A percentile compares a stretch with the other conserved stretches of the same genome.
phyloP scores from a whole-genome alignment of 2,888 invertebrate species.

The Luffia ferchaultella region DNA sequence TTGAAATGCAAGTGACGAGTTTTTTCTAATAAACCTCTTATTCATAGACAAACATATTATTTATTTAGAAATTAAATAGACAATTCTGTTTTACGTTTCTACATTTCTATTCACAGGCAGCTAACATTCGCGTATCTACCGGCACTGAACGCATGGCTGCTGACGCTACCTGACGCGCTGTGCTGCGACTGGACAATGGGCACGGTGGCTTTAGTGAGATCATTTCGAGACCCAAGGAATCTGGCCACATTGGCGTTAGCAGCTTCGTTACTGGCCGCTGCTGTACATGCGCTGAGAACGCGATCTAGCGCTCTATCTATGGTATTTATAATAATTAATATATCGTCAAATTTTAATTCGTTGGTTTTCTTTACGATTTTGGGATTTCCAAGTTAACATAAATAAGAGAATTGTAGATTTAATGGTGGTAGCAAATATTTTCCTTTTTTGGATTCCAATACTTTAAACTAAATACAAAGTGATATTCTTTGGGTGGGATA shows the following conservation, averaged over 20 bases:
- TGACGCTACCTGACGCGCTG: constrained; percentile 87
- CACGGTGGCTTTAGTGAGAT: constrained; percentile 85
- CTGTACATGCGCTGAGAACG: constrained; percentile 53
- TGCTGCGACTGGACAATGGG: constrained; percentile 99
- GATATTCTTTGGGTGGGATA: too few species aligned
- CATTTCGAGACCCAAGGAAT: constrained; percentile 83
- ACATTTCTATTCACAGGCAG: constrained; percentile 63
- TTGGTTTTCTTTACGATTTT: too few species aligned
- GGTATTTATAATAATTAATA: constrained; percentile 34
- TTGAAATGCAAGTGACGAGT: too few species aligned
- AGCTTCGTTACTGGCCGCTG: constrained; percentile 63
- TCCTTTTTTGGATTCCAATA: too few species aligned
- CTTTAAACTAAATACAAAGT: too few species aligned
- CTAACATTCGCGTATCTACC: constrained; percentile 93
- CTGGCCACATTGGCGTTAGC: constrained; percentile 78
- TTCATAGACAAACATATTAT: too few species aligned
- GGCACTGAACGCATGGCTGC: constrained; percentile 88
- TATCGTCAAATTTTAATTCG: not conserved
- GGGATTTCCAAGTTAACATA: too few species aligned
- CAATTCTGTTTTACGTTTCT: constrained; percentile 15
- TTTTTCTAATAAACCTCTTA: too few species aligned
- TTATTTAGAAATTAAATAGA: too few species aligned
- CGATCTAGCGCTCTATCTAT: constrained; percentile 52
- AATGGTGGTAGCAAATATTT: too few species aligned
- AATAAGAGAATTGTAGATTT: too few species aligned